Base-by-base conservation (phyloP, 2,797 vertebrate species). In the Lepilemur ruficaudatus region DNA sequence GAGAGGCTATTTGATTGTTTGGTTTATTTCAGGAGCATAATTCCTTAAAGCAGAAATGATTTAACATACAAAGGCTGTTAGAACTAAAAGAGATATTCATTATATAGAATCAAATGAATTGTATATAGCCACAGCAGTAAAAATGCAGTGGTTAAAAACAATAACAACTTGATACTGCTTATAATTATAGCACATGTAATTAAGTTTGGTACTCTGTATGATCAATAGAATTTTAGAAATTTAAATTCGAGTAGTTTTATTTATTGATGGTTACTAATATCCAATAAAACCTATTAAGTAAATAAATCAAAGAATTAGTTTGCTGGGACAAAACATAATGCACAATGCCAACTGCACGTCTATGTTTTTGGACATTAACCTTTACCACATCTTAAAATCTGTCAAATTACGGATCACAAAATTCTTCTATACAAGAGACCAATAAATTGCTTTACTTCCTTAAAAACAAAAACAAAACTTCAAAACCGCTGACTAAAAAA, bases 401-500 rank as follows among this genome's bases (percentile, higher is more conserved):
- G 32, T 95, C 70, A 94, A 89, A 92, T 91, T 30, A 93, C 65
- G 15, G 15, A 69, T 78, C 43, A 82, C 35, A 96, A 90, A 48
- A 61, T 72, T 92, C 32, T 87, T 83, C 82, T 23, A 70, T 11
- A 76, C 1, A 91, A 95, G 43, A 92, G 52, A 70, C 70, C 57
- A 96, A 78, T 43, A 89, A 84, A 63, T 83, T 94, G 38, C 84
- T 89, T 91, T 82, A 79, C 35, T 80, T 83, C n/a, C 57, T 80
- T 91, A 91, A 96, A 85, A 95, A 88, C n/a, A 93, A 84, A 90
- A 81, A 69, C 2, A 89, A 89, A 65, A 41, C 55, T 96, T 87
- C 38, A 94, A 93, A 89, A 79, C 30, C 28, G 82, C 41, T 79
- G n/a, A 80, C 46, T 93, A 8, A 79, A 92, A 95, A 92, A 72